These are phyloP conservation scores for Hephaestus fuliginosus DNA, from an alignment of 2,797 vertebrate species.

Conservation along the genomic window DNA sequence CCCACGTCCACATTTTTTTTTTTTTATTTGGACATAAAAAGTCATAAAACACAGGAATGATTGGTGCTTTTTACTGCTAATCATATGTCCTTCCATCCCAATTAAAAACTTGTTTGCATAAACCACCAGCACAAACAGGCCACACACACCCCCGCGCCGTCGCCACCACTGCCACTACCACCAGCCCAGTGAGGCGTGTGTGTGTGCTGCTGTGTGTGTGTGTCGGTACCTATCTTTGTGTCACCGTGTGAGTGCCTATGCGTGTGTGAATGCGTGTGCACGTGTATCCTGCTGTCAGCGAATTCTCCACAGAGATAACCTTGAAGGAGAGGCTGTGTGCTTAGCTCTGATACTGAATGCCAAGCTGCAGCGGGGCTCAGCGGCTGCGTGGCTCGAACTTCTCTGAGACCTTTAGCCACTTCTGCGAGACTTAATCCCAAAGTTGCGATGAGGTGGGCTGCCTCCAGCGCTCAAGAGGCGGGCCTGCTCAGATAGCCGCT, in stretches of 20 bases:
- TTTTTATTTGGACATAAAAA: constrained; percentile 73
- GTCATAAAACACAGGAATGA: constrained; percentile 51
- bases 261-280: constrained; percentile 18
- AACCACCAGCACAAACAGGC: constrained; percentile 59
- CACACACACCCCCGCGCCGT: neutral
- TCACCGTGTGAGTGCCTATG: constrained; percentile 33
- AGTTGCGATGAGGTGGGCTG: constrained; percentile 46
- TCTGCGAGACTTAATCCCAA: constrained; percentile 60
- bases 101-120: constrained; percentile 80
- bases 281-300: constrained; percentile 73
- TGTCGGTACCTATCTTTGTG: constrained; percentile 50
- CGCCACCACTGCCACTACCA: neutral
- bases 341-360: constrained; percentile 71
- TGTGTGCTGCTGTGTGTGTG: constrained; percentile 22
- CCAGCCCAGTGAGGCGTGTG: constrained; percentile 28
- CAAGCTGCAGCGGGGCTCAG: constrained; percentile 62
- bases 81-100: constrained; percentile 68
- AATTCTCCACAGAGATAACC: constrained; percentile 82
- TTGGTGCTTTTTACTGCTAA: constrained; percentile 68
- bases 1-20: neutral
- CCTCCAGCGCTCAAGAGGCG: neutral
- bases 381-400: constrained; percentile 52
- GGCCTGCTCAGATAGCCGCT: constrained; percentile 11
- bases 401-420: constrained; percentile 65
- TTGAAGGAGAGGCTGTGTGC: constrained; percentile 77